Evolutionary conservation across 2,113 vertebrate genomes (phyloP), one percentile per base, ranked within the genome.

Genomic region (Zosterops borbonicus): DNA sequence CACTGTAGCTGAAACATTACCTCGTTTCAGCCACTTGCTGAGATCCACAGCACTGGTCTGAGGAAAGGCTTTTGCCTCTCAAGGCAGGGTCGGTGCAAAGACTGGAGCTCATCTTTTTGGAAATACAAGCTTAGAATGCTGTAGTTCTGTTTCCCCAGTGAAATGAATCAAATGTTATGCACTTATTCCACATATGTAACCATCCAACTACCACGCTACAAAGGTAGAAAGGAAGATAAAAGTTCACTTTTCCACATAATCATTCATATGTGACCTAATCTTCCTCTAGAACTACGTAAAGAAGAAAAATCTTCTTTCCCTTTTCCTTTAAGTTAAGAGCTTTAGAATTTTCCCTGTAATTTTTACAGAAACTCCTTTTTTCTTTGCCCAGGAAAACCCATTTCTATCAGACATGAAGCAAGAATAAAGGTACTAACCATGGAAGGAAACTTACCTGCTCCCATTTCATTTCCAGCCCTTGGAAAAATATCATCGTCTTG

Each of bases 391-490:
- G 81, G 7, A 81, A 64, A 88, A 81, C 6, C 28, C 12, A 73
- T 47, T 90, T 85, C 21, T 53, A 81, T 74, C 13, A 83, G 55
- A 44, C 24, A 68, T 9, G 12, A 89, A 87, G 29, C 28, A 78
- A 64, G 35, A 86, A 84, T 29, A 79, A 59, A 76, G 42, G 6
- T 67, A 92, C 21, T 59, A 86, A 64, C 16, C 29, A 88, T 14
- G 17, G 58, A 77, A 89, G 52, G 87, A 95, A 94, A 83, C 96
- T 28, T 95, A 99, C 99, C 99, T 98, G 98, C 91, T 96, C 98
- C 98, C 89, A 98, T 97, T 82, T 98, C 97, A 71, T 98, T 98
- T 87, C 96, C 98, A 91, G 63, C 27, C 6, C 83, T 78, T 59
- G 97, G 96, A 76, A 98, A 94, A 89, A 98, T 47, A 64, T 98